Evolutionary conservation across 92 coral and sea anemone species (phyloP).

Genomic region (Umimayanthus kanabou): DNA sequence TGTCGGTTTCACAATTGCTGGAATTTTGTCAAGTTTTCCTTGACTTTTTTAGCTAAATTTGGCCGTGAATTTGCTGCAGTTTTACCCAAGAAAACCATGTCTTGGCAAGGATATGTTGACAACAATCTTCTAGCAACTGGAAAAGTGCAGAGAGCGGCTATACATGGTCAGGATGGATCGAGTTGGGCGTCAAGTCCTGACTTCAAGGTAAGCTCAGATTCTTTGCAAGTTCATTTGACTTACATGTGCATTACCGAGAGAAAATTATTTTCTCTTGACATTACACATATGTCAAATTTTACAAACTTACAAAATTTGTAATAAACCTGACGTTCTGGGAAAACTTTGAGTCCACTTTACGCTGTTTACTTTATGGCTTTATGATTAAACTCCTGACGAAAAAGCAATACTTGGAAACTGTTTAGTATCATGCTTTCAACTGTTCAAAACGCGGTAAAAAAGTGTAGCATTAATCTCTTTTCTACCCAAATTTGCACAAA

Average conservation of each 20-base stretch:
- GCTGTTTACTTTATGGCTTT: no score
- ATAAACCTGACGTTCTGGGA: neutral
- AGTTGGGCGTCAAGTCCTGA: conserved; percentile 78
- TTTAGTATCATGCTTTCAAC: neutral
- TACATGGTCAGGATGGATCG: conserved; percentile 76
- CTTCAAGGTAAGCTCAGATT: conserved; percentile 56
- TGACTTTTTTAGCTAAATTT: neutral
- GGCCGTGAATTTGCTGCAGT: neutral
- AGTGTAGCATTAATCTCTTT: neutral
- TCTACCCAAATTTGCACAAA: neutral
- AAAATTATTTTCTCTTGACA: no score
- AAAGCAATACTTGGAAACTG: no score
- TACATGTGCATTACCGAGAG: neutral
- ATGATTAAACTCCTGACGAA: no score
- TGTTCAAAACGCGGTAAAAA: neutral
- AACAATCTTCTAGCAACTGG: conserved; percentile 70
- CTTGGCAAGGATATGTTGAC: conserved; percentile 86
- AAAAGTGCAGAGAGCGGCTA: conserved; percentile 73
- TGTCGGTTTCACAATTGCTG: conserved; percentile 41
- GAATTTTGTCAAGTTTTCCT: neutral
- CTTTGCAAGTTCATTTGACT: neutral
- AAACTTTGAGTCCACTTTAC: neutral
- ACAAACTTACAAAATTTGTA: neutral
- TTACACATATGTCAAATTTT: neutral
- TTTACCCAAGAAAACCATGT: conserved; percentile 51